Conservation (phyloP, 1,140 invertebrate genomes). For the Hormaphis cornu region DNA sequence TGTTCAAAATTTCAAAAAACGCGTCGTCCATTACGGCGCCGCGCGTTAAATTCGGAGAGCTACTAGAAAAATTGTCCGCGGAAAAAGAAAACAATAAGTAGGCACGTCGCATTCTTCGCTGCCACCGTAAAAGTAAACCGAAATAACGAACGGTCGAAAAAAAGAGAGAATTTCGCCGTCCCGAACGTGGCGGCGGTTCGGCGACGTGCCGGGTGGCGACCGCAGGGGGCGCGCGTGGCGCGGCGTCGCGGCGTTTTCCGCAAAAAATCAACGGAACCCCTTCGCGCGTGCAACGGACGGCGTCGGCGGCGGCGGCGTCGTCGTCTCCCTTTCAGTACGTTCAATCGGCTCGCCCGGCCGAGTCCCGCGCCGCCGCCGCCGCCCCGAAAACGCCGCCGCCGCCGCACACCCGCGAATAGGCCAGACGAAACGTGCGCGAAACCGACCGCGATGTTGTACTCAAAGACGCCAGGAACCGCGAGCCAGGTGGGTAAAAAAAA, state of each 20-base stretch:
- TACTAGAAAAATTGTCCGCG: too few species aligned
- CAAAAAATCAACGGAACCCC: neutral
- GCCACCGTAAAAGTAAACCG: too few species aligned
- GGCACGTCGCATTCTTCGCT: too few species aligned
- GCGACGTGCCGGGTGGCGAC: too few species aligned
- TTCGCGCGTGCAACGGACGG: neutral
- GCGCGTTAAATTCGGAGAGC: too few species aligned
- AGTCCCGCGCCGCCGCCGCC: neutral
- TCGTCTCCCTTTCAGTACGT: slow-evolving; percentile 2
- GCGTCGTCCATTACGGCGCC: too few species aligned
- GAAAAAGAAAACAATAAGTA: too few species aligned
- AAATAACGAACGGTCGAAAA: too few species aligned
- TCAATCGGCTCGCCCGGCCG: slow-evolving; percentile 29
- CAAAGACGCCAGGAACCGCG: slow-evolving; percentile 9
- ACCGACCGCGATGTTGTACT: slow-evolving; percentile 23
- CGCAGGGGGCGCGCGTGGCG: neutral
- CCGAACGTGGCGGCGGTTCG: too few species aligned
- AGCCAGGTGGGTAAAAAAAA: slow-evolving; percentile 1
- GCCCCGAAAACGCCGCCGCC: neutral
- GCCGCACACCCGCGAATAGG: neutral
- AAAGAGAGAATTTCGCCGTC: too few species aligned
- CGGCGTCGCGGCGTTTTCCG: neutral
- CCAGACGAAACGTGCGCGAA: too few species aligned
- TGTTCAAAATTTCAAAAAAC: too few species aligned
- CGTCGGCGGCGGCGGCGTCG: neutral